These are phyloP conservation scores for Hemiprocne comata DNA, from an alignment of 2,113 vertebrate genomes.

Conservation along the genomic window DNA sequence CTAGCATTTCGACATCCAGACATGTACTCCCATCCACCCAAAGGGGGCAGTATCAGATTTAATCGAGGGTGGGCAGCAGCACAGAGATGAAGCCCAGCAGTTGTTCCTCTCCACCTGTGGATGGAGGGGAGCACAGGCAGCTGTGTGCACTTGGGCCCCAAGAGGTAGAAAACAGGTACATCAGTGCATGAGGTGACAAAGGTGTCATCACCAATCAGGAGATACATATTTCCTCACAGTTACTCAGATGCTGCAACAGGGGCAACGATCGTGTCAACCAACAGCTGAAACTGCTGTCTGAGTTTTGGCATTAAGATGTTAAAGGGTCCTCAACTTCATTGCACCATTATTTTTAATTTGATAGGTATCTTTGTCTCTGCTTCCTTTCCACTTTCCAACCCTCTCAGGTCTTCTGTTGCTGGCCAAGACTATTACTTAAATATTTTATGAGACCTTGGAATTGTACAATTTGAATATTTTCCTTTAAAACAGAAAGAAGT, in stretches of 20 bases:
- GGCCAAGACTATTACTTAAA: background rate
- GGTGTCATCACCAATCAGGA: background rate
- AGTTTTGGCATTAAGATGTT: background rate
- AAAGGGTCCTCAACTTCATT: background rate
- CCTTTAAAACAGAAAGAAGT: background rate
- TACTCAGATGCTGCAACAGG: background rate
- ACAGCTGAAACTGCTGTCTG: background rate
- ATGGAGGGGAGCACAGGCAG: background rate
- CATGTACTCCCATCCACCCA: background rate
- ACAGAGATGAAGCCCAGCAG: background rate
- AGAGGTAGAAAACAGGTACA: background rate
- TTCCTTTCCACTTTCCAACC: background rate
- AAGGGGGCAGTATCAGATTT: background rate
- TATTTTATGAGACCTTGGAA: background rate
- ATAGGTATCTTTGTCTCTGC: background rate
- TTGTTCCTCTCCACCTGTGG: rapidly evolving
- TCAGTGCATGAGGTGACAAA: background rate
- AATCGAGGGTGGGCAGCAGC: background rate
- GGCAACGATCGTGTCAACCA: background rate
- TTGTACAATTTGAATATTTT: background rate
- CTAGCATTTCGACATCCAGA: rapidly evolving
- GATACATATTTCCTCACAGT: background rate
- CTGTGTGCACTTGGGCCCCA: rapidly evolving
- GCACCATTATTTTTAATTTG: background rate
- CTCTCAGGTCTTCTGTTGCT: background rate